A percentile compares a stretch with the other conserved stretches of the same genome.
phyloP scores from a whole-genome alignment of 92 coral and sea anemone species.

The Epizoanthus fatuus region DNA sequence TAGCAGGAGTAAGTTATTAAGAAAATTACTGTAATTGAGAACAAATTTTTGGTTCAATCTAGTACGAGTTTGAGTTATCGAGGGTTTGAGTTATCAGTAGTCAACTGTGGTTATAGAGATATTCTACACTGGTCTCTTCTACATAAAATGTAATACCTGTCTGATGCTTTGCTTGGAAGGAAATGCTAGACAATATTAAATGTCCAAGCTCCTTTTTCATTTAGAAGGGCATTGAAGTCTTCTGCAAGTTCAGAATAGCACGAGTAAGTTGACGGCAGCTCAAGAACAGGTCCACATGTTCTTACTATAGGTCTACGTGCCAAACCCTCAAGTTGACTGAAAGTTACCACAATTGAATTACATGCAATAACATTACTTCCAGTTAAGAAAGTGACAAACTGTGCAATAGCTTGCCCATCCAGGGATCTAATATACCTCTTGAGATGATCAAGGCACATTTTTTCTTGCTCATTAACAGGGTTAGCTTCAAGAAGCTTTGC shows the following conservation, averaged over 20 bases:
- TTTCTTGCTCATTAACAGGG: constrained; percentile 40
- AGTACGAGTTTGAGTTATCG: too few species aligned
- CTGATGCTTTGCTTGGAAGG: neutral
- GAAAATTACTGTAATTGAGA: too few species aligned
- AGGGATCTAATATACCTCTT: neutral
- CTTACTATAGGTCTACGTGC: constrained; percentile 40
- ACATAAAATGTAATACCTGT: neutral
- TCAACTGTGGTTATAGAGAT: too few species aligned
- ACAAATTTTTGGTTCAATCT: too few species aligned
- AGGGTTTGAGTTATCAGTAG: too few species aligned
- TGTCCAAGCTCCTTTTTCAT: constrained; percentile 17
- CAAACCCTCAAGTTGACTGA: constrained; percentile 39
- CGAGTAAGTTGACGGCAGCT: constrained; percentile 35
- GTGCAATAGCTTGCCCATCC: constrained; percentile 10
- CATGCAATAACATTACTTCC: constrained; percentile 27
- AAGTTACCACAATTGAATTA: constrained; percentile 25
- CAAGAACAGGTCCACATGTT: constrained; percentile 36
- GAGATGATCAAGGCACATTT: constrained; percentile 37
- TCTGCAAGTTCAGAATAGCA: constrained; percentile 43
- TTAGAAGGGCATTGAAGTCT: constrained; percentile 24
- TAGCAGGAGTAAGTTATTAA: too few species aligned
- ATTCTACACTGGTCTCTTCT: too few species aligned
- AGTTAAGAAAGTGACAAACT: constrained; percentile 31
- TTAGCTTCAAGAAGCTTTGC: constrained; percentile 41
- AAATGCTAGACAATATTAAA: constrained; percentile 10